Percentiles rank a stretch among this genome's conserved stretches.
Evolutionary conservation across 2,888 invertebrate species (phyloP).

Genomic region (Leptarthrus brevirostris): DNA sequence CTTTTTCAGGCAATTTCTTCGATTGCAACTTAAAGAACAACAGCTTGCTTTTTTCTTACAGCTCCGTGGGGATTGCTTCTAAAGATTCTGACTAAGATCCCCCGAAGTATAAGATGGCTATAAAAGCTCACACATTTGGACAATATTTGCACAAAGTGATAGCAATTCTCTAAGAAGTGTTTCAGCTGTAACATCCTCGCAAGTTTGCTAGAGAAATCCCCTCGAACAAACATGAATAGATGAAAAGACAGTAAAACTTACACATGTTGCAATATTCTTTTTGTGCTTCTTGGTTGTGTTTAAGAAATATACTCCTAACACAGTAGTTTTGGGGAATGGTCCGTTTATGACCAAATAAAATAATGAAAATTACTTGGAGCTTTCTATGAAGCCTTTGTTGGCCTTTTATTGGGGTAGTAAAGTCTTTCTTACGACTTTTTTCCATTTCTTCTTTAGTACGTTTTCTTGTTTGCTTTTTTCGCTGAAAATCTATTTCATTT

Average conservation of each 20-base stretch:
- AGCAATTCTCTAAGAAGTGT: slow-evolving; percentile 31
- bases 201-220: neutral
- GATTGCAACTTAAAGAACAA: no score
- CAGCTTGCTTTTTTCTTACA: no score
- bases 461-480: no score
- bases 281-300: slow-evolving; percentile 7
- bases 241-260: slow-evolving; percentile 41
- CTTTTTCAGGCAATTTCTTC: no score
- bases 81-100: neutral
- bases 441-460: slow-evolving; percentile 48
- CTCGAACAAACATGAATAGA: slow-evolving; percentile 35
- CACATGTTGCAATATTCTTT: slow-evolving; percentile 23
- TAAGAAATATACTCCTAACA: slow-evolving; percentile 26
- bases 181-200: slow-evolving; percentile 28
- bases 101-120: neutral
- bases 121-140: slow-evolving; percentile 38
- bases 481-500: no score
- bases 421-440: slow-evolving; percentile 56
- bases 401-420: slow-evolving; percentile 65
- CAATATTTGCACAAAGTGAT: slow-evolving; percentile 40
- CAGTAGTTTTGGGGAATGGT: slow-evolving; percentile 46
- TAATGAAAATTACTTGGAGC: slow-evolving; percentile 63
- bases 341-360: slow-evolving; percentile 66
- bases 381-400: slow-evolving; percentile 60
- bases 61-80: neutral